A percentile compares a stretch with the other conserved stretches of the same genome.
These are phyloP conservation scores for Watersipora subatra DNA, from an alignment of 1,140 invertebrate genomes.

Conservation along the genomic window DNA sequence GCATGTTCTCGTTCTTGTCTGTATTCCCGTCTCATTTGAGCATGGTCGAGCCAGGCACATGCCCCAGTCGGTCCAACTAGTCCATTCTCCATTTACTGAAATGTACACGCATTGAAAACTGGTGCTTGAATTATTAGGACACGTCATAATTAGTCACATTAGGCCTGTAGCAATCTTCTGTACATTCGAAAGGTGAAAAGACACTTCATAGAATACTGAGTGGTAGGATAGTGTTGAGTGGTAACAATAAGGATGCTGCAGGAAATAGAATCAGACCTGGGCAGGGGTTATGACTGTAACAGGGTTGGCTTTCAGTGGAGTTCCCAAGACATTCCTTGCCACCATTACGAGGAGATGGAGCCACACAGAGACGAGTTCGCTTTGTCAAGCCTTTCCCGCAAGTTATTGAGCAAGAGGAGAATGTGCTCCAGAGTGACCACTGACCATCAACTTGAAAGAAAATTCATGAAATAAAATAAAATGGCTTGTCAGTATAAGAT, in stretches of 20 bases:
- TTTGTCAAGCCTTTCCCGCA: not conserved
- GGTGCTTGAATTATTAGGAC: no score
- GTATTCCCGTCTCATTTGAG: constrained; percentile 51
- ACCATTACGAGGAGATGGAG: not conserved
- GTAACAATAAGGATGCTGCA: no score
- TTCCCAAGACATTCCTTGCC: not conserved
- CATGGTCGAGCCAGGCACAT: constrained; percentile 44
- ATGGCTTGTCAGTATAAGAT: no score
- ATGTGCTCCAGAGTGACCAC: not conserved
- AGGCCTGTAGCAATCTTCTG: no score
- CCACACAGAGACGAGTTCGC: not conserved
- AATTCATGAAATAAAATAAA: no score
- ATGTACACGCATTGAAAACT: no score
- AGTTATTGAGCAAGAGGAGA: not conserved
- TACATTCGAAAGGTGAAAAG: no score
- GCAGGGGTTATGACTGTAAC: not conserved
- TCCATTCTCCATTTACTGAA: constrained; percentile 46
- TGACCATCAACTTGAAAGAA: not conserved
- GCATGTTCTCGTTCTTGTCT: constrained; percentile 48
- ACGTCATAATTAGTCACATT: no score
- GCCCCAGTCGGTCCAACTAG: constrained; percentile 49
- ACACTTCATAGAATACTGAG: no score
- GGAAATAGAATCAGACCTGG: no score
- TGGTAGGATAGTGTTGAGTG: no score
- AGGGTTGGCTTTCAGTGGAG: not conserved